Percentiles rank a stretch among this genome's conserved stretches.
phyloP scores from a whole-genome alignment of 2,797 vertebrate species.

The Chaenodraco wilsoni region DNA sequence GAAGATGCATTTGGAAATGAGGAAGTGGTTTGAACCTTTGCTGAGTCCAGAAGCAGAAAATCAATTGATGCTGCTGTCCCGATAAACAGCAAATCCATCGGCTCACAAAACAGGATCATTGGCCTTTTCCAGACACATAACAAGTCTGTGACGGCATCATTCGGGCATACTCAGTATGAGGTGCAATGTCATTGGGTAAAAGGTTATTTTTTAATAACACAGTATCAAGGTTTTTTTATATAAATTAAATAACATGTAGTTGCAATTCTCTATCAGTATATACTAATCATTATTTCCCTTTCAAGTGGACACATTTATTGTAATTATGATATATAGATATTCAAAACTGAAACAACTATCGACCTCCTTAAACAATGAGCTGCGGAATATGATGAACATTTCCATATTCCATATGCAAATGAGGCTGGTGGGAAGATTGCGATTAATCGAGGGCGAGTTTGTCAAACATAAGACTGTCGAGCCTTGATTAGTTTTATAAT shows the following conservation, averaged over 20 bases:
- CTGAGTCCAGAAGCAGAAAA: constrained; percentile 42
- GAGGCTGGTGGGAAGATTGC: constrained; percentile 14
- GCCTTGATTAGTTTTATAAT: constrained; percentile 48
- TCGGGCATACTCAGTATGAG: background rate
- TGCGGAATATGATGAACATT: background rate
- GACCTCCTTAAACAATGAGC: background rate
- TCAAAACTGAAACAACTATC: background rate
- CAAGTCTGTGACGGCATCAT: background rate
- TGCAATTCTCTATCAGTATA: background rate
- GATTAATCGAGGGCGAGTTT: constrained; percentile 19
- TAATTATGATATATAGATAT: background rate
- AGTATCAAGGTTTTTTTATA: no score
- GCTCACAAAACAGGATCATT: constrained; percentile 20
- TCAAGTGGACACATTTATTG: background rate
- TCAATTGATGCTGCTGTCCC: constrained; percentile 46
- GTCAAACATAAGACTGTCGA: constrained; percentile 11
- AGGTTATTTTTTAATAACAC: constrained; percentile 3
- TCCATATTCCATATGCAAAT: constrained; percentile 14
- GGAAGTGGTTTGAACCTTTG: constrained; percentile 53
- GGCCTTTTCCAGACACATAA: background rate
- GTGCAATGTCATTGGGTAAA: no score
- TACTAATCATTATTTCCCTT: background rate
- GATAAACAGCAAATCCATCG: constrained; percentile 38
- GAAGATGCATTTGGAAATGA: constrained; percentile 33
- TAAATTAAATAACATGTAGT: background rate